These are phyloP conservation scores for Agrochola litura DNA, from an alignment of 2,888 invertebrate species.

Conservation along the genomic window DNA sequence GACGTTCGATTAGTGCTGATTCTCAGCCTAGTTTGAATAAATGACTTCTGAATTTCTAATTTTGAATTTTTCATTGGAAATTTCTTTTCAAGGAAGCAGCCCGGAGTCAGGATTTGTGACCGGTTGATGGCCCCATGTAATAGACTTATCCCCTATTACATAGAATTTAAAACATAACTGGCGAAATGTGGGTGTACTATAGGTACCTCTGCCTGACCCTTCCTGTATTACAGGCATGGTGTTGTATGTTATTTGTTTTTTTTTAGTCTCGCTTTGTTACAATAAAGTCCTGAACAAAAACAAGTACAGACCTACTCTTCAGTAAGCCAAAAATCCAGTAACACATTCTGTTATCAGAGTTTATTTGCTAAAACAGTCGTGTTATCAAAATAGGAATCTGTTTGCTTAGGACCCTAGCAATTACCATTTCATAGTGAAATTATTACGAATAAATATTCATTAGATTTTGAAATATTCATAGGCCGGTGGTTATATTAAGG, in stretches of 20 bases:
- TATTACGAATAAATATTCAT: conserved; percentile 67
- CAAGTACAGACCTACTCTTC: neutral
- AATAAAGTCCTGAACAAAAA: neutral
- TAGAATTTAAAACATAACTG: no score
- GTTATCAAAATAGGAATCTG: conserved; percentile 63
- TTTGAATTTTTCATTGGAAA: no score
- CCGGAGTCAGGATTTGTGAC: no score
- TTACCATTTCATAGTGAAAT: conserved; percentile 67
- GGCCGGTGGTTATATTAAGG: conserved; percentile 22
- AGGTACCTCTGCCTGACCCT: no score
- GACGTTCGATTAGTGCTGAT: no score
- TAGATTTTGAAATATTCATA: conserved; percentile 62
- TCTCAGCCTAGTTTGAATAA: no score
- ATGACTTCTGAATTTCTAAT: no score
- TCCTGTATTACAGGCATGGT: no score
- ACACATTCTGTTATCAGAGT: conserved; percentile 41
- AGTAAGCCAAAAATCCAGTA: conserved; percentile 34
- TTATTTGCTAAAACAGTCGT: conserved; percentile 56
- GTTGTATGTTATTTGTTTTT: neutral
- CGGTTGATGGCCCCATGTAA: no score
- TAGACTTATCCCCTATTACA: no score
- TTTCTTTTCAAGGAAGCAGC: no score
- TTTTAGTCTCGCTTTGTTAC: neutral
- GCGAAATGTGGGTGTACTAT: no score
- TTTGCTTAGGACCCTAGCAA: conserved; percentile 62